Evolutionary conservation across 2,797 vertebrate genomes (phyloP).

Genomic region (Ctenochaetus hawaiiensis): DNA sequence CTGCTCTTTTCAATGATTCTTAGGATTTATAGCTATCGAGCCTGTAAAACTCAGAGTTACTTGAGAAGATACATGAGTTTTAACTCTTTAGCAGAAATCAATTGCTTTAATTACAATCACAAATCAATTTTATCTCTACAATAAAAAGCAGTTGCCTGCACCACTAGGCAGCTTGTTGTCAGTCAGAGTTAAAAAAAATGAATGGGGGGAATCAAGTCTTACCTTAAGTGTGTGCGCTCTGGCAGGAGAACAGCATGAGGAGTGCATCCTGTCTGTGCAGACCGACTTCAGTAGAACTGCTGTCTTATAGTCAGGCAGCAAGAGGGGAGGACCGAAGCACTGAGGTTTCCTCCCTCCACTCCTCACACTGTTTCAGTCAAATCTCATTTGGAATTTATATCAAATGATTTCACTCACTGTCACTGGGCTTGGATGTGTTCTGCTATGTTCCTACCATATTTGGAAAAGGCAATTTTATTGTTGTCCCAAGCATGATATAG

Average conservation of each 20-base stretch:
- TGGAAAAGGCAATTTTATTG: slow-evolving; percentile 13
- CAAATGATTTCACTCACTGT: slow-evolving; percentile 31
- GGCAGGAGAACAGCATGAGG: slow-evolving; percentile 34
- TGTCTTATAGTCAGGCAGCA: slow-evolving; percentile 56
- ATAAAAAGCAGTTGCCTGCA: neutral
- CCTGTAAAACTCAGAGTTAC: no score
- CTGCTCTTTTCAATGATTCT: no score
- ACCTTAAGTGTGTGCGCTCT: slow-evolving; percentile 59
- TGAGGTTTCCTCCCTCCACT: slow-evolving; percentile 12
- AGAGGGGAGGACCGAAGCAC: slow-evolving; percentile 40
- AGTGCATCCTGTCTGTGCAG: slow-evolving; percentile 65
- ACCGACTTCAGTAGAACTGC: slow-evolving; percentile 8
- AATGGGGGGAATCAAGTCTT: slow-evolving; percentile 15
- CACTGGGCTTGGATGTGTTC: slow-evolving; percentile 13
- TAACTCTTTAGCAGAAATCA: neutral
- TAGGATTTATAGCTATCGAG: no score
- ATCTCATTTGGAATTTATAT: slow-evolving; percentile 38
- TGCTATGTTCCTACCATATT: slow-evolving; percentile 5
- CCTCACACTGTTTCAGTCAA: neutral
- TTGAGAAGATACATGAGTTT: no score
- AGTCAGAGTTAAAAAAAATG: neutral
- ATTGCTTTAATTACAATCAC: neutral
- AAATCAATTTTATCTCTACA: neutral
- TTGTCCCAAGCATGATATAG: slow-evolving; percentile 17
- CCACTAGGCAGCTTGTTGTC: no score